phyloP scores from a whole-genome alignment of 2,888 invertebrate genomes.

The Ochlodes sylvanus region DNA sequence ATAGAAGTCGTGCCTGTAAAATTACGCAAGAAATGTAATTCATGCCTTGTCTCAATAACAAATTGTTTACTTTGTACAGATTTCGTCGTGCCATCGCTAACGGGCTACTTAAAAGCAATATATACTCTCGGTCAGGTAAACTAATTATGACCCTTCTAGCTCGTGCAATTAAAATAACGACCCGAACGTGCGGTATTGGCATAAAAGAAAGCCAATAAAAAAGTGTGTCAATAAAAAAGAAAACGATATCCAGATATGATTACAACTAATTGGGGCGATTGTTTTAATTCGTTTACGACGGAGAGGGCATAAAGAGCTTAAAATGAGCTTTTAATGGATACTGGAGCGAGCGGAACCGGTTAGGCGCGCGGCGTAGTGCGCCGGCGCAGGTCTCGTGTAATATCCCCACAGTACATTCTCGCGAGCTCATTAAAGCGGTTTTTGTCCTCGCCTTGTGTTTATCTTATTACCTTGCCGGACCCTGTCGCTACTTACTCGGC shows the following conservation, averaged over 20 bases:
- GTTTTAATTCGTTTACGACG: conserved; percentile 65
- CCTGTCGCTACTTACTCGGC: conserved; percentile 58
- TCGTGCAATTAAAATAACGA: neutral
- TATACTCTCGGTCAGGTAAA: neutral
- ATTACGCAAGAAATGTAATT: conserved; percentile 20
- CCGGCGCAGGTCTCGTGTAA: conserved; percentile 60
- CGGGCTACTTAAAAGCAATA: conserved; percentile 7
- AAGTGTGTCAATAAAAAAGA: neutral
- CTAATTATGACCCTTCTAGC: neutral
- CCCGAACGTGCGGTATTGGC: neutral
- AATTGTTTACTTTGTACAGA: neutral
- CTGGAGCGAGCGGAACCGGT: conserved; percentile 63
- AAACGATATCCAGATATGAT: conserved; percentile 28
- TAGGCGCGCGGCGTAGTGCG: conserved; percentile 53
- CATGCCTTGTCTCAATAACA: conserved; percentile 15
- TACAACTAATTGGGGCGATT: conserved; percentile 49
- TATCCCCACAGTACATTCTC: conserved; percentile 68
- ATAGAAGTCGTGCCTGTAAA: conserved; percentile 13
- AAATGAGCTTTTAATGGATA: conserved; percentile 62
- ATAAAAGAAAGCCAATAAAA: neutral
- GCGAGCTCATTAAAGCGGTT: conserved; percentile 68
- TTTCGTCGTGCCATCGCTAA: neutral
- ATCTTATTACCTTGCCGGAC: conserved; percentile 64
- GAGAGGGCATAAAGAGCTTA: conserved; percentile 62
- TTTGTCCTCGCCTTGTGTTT: conserved; percentile 69